Evolutionary conservation across 2,113 vertebrate genomes (phyloP), one percentile per base, ranked within the genome.

Genomic region (Balaeniceps rex): DNA sequence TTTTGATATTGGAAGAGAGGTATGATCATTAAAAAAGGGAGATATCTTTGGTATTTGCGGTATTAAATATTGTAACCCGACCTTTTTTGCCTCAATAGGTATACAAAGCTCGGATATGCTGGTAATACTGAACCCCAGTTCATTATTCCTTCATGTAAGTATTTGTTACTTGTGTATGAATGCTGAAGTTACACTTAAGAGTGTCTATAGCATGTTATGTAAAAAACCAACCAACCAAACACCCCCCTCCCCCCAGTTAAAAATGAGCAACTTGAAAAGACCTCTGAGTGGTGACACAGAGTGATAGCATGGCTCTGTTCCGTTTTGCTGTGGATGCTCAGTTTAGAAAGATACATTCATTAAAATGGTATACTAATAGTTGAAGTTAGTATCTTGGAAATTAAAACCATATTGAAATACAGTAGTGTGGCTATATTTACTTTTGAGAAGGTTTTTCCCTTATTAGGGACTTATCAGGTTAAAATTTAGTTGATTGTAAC

Each of bases 41-140:
- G 5, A 2, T n/a, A 15, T 12, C 24, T 60, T 68, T 83, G 18
- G 7, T 92, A 11, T 46, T 87, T 83, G 22, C 87, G 14, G 4
- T 64, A 28, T 31, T 82, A 60, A 68, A 29, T 94, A 51, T 33
- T 71, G 25, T 49, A 94, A 85, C 29, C 3, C 12, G 28, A 13
- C 42, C 19, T 65, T 93, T 96, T 97, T 98, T 92, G 2, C 18
- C 26, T 98, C 98, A 19, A 69, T 96, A 99, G 99, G 79, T 99
- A 99, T 96, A 99, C 99, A 92, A 99, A 99, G 97, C 97, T 99
- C 19, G 99, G 99, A 77, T 99, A 99, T 98, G 99, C 99, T 52
- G 99, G 99, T 95, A 99, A 99, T 97, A 99, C 99, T 77, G 99
- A 99, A 75, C 99, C 99, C 79, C 99, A 99, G 98, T 99, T 99